A percentile compares a stretch with the other conserved stretches of the same genome.
Evolutionary conservation across 1,140 invertebrate genomes (phyloP).

Genomic region (Sycophila sp.): DNA sequence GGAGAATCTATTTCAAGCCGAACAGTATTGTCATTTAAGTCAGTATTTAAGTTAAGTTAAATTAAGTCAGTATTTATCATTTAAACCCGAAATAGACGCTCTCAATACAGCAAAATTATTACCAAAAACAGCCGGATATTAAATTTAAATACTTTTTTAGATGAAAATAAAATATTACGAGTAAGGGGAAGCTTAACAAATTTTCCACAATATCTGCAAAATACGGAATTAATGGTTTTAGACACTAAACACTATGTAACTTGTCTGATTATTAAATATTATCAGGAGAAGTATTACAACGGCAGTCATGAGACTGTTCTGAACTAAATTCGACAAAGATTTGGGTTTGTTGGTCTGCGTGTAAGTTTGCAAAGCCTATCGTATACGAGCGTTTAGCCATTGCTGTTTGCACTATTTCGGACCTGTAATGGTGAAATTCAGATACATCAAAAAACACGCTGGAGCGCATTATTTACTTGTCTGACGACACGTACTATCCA

Average conservation of each 20-base stretch:
- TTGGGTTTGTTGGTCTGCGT: slow-evolving; percentile 39
- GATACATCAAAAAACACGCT: too few relatives aligned
- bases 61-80: too few relatives aligned
- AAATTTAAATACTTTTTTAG: not conserved
- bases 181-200: not conserved
- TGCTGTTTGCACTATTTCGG: too few relatives aligned
- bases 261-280: slow-evolving; percentile 27
- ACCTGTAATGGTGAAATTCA: too few relatives aligned
- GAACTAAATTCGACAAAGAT: slow-evolving; percentile 43
- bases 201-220: not conserved
- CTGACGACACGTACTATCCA: too few relatives aligned
- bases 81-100: too few relatives aligned
- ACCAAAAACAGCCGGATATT: not conserved
- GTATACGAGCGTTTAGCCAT: too few relatives aligned
- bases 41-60: too few relatives aligned
- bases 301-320: slow-evolving; percentile 40
- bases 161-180: not conserved
- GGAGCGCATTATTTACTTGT: too few relatives aligned
- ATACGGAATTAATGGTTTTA: slow-evolving; percentile 12
- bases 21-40: too few relatives aligned
- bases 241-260: not conserved
- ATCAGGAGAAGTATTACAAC: slow-evolving; percentile 37
- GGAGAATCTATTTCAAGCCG: too few relatives aligned
- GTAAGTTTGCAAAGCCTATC: slow-evolving; percentile 17
- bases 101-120: too few relatives aligned